Base-by-base conservation (phyloP, 2,113 vertebrate species). In the Cryptoleucopteryx plumbea region DNA sequence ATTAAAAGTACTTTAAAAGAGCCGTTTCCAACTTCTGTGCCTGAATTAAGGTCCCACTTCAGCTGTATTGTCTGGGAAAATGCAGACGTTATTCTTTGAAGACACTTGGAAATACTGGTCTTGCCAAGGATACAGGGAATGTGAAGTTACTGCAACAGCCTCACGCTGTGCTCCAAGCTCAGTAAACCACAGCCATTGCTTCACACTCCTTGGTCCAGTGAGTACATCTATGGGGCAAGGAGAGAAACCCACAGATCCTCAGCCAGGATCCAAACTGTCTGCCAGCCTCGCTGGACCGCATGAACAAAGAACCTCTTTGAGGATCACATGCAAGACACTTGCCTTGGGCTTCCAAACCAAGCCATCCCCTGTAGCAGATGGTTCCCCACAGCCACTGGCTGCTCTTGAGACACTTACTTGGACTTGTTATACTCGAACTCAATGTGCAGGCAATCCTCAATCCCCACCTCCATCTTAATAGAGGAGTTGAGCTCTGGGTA, bases 391-490 rank as follows among this genome's bases (percentile, higher is more conserved):
- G 65, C 55, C 87, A n/a, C 74, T 40, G 31, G 56, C 66, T 36
- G 73, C 94, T 73, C 40, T n/a, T 5, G 18, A 53, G 73, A n/a
- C 65, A 97, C 99, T 98, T 98, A 99, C 99, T 99, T 99, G 98
- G 99, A 99, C 95, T 99, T 99, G 97, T 99, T 99, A 91, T 99
- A 99, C 97, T 99, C 99, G 31, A 99, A 99, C 96, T 99, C 99
- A 34, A 99, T 99, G 98, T 99, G 99, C 75, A 99, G 98, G 93
- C 99, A 99, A 82, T 99, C 99, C 95, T 99, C 99, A 1, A 99
- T 99, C 38, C 99, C 99, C 48, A 99, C 99, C 94, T 99, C 99
- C 99, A 99, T 99, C 97, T 99, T 99, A 92, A 99, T 99, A 66
- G 99, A 99, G 25, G 99, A 99, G 97, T 99, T 99, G 95, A 99